Evolutionary conservation across 2,113 vertebrate genomes (phyloP).

Genomic region (Oncorhynchus clarkii): DNA sequence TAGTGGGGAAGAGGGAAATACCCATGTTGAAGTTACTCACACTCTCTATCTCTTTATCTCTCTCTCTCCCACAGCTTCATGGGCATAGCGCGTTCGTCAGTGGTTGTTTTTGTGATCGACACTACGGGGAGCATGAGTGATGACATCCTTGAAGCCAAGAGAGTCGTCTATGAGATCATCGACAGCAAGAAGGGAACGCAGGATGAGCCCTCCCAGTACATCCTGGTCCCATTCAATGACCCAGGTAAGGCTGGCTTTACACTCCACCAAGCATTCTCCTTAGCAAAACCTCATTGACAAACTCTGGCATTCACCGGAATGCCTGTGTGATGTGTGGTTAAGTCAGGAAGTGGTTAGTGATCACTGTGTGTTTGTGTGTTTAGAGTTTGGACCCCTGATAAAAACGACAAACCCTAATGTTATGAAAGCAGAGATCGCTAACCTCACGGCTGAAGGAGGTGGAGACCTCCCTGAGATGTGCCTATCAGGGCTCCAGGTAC

Average conservation of each 20-base stretch:
- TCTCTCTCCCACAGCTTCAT: constrained; percentile 58
- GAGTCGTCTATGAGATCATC: constrained; percentile 55
- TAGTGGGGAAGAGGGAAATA: neutral
- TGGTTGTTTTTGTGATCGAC: constrained; percentile 75
- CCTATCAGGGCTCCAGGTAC: constrained; percentile 73
- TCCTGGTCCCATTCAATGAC: constrained; percentile 76
- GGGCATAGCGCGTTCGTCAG: constrained; percentile 70
- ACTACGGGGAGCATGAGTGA: constrained; percentile 72
- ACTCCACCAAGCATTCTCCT: too few species aligned
- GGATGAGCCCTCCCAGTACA: constrained; percentile 74
- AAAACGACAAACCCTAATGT: constrained; percentile 58
- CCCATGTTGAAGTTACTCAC: neutral
- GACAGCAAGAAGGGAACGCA: constrained; percentile 69
- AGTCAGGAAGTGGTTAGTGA: neutral
- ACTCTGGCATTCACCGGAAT: neutral
- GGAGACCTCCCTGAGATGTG: constrained; percentile 69
- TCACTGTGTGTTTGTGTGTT: neutral
- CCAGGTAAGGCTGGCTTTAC: constrained; percentile 48
- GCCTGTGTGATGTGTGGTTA: neutral
- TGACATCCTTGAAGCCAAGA: constrained; percentile 62
- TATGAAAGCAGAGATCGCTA: constrained; percentile 68
- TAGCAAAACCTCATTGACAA: too few species aligned
- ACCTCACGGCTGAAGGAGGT: constrained; percentile 33
- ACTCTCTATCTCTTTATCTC: neutral
- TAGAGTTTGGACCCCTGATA: constrained; percentile 67